phyloP scores from a whole-genome alignment of 2,797 vertebrate genomes.

The Coluber constrictor region DNA sequence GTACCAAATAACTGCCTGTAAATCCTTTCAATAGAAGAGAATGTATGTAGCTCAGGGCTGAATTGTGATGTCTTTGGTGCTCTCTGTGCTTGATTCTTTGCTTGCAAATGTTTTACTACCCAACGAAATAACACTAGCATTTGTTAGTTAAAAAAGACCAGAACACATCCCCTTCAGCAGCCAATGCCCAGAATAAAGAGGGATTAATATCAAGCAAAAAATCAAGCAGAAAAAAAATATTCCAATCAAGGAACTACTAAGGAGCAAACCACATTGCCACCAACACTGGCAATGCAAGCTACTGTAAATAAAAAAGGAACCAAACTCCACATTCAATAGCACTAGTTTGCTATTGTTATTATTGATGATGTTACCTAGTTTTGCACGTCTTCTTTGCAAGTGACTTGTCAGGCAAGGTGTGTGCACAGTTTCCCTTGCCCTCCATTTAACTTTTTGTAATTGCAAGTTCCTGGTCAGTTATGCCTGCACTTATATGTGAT shows the following conservation, averaged over 20 bases:
- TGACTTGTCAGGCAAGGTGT: not conserved
- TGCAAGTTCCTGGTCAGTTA: not conserved
- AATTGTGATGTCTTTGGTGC: not conserved
- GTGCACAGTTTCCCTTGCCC: not conserved
- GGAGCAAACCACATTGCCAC: not conserved
- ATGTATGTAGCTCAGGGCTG: not conserved
- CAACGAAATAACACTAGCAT: not conserved
- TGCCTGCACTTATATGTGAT: not conserved
- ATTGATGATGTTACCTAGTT: not conserved
- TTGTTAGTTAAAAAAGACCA: not conserved
- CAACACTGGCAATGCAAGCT: not conserved
- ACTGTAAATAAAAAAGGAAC: not conserved
- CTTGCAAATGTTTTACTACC: not conserved
- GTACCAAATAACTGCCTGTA: not conserved
- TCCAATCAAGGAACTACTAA: not conserved
- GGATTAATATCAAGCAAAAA: not conserved
- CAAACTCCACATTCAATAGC: not conserved
- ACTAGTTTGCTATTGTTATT: too few species aligned
- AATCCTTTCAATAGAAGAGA: not conserved
- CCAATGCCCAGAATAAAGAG: not conserved
- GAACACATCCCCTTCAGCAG: not conserved
- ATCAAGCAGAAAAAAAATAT: not conserved
- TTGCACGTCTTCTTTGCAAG: not conserved
- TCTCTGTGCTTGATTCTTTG: not conserved
- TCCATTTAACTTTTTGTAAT: not conserved